Evolutionary conservation across 30 jellyfish, hydroid and myxozoan species (phyloP).

Genomic region (Nemopilema nomurai): DNA sequence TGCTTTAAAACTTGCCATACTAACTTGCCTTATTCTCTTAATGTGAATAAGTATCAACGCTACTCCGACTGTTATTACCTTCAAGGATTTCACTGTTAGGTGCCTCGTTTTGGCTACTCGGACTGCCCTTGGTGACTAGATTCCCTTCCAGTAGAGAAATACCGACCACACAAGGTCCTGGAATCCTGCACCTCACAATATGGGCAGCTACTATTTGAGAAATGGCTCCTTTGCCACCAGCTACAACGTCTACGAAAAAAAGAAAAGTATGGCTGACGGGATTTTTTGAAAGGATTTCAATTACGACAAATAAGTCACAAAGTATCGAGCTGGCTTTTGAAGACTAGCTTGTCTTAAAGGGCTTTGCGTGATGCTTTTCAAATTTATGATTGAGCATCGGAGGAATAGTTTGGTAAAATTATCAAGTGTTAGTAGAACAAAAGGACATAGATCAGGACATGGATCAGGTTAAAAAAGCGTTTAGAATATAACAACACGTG

Average conservation of each 20-base stretch:
- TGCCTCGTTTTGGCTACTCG: background rate
- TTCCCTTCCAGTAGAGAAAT: constrained; percentile 14
- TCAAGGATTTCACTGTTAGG: constrained; percentile 31
- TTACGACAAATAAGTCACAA: background rate
- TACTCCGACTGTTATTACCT: constrained; percentile 9
- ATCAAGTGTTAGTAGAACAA: too few species aligned
- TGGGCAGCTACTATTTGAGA: constrained; percentile 89
- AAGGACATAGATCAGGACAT: too few species aligned
- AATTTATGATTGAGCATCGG: too few species aligned
- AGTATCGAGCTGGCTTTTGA: background rate
- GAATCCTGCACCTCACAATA: constrained; percentile 84
- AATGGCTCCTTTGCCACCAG: constrained; percentile 74
- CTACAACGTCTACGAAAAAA: constrained; percentile 51
- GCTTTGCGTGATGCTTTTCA: too few species aligned
- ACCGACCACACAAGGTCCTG: constrained; percentile 90
- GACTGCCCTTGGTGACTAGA: background rate
- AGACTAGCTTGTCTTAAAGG: too few species aligned
- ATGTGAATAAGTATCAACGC: too few species aligned
- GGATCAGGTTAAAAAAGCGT: too few species aligned
- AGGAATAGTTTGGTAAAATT: too few species aligned
- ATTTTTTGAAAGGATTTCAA: background rate
- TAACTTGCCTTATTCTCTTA: too few species aligned
- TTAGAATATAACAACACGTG: too few species aligned
- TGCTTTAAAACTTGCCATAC: too few species aligned
- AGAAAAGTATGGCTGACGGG: background rate